Conservation (phyloP, 1,140 invertebrate species). For the Mactra quadrangularis region DNA sequence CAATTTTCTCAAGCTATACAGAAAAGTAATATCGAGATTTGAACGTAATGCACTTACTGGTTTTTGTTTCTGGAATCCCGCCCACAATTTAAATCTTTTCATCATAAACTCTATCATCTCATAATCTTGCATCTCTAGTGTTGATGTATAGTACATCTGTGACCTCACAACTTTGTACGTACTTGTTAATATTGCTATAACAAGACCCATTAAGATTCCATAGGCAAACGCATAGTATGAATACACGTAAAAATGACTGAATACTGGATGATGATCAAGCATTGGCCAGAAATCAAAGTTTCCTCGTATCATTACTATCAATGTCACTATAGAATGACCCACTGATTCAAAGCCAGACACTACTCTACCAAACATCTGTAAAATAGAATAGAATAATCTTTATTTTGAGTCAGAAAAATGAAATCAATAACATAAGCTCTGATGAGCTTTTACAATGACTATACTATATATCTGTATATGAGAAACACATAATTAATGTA, state of each 20-base stretch:
- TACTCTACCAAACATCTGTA: conserved; percentile 75
- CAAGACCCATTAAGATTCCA: conserved; percentile 73
- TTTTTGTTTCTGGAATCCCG: conserved; percentile 78
- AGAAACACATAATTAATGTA: too few relatives aligned
- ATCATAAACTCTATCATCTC: conserved; percentile 81
- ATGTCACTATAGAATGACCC: conserved; percentile 66
- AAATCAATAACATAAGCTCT: too few relatives aligned
- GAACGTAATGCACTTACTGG: conserved; percentile 71
- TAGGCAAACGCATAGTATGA: conserved; percentile 75
- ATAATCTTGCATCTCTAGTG: conserved; percentile 78
- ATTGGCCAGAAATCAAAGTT: conserved; percentile 67
- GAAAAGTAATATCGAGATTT: too few relatives aligned
- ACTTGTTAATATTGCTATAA: conserved; percentile 72
- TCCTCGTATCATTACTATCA: conserved; percentile 73
- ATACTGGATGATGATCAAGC: conserved; percentile 64
- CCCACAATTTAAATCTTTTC: conserved; percentile 78
- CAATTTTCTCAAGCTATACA: too few relatives aligned
- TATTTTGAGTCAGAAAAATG: too few relatives aligned
- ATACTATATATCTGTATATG: too few relatives aligned
- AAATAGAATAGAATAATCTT: too few relatives aligned
- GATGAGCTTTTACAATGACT: too few relatives aligned
- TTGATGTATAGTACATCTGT: conserved; percentile 76
- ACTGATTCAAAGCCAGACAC: conserved; percentile 72
- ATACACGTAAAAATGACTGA: conserved; percentile 76
- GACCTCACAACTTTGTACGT: conserved; percentile 71